Conservation (phyloP, 2,888 invertebrate species). For the Tinea trinotella region DNA sequence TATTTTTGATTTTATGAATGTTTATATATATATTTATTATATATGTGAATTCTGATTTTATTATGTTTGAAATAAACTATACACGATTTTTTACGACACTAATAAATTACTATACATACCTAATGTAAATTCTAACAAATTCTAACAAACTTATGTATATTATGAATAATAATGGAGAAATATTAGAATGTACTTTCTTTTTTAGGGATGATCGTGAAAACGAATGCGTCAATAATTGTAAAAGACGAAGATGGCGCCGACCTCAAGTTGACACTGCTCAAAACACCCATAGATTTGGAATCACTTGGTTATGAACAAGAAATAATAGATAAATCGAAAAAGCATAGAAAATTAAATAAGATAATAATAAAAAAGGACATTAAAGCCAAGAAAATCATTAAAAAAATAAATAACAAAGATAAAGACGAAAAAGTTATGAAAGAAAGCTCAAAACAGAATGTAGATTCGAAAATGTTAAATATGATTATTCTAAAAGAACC, state of each 20-base stretch:
- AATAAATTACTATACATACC: too few relatives aligned
- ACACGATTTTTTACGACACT: too few relatives aligned
- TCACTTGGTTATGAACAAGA: constrained; percentile 33
- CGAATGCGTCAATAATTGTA: constrained; percentile 38
- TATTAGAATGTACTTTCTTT: constrained; percentile 30
- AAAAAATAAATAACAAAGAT: constrained; percentile 3
- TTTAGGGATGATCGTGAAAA: constrained; percentile 48
- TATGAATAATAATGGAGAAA: neutral
- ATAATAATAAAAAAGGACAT: neutral
- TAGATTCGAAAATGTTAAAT: constrained; percentile 21
- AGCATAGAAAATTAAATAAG: neutral
- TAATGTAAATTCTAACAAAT: neutral
- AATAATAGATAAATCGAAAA: constrained; percentile 20
- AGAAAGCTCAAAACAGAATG: neutral
- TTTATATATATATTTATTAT: too few relatives aligned
- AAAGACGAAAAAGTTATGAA: constrained; percentile 19
- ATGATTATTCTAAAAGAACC: constrained; percentile 38
- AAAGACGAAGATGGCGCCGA: constrained; percentile 42
- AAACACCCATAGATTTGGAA: constrained; percentile 39
- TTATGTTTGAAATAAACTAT: too few relatives aligned
- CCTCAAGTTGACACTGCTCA: constrained; percentile 38
- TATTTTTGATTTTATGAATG: too few relatives aligned
- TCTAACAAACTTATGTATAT: too few relatives aligned
- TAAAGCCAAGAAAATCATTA: constrained; percentile 20
- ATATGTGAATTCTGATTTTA: too few relatives aligned